Evolutionary conservation across 2,888 invertebrate species (phyloP).

Genomic region (Tiliacea citrago): DNA sequence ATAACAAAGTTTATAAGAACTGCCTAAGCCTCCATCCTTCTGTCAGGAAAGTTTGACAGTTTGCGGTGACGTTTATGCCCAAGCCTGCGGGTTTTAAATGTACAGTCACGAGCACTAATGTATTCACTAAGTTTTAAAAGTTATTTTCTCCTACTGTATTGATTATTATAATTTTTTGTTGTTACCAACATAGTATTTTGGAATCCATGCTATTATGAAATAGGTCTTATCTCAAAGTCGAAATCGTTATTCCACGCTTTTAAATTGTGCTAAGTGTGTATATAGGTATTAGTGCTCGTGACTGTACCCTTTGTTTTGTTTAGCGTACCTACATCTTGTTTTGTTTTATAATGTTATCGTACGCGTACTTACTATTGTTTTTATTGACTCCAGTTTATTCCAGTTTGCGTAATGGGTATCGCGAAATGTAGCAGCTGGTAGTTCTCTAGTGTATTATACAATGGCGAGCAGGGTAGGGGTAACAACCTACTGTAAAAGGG

Average conservation of each 20-base stretch:
- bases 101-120: too few relatives aligned
- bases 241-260: too few relatives aligned
- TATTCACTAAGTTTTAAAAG: too few relatives aligned
- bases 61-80: constrained; percentile 17
- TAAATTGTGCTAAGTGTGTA: too few relatives aligned
- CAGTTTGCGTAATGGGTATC: constrained; percentile 1
- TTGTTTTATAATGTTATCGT: constrained; percentile 5
- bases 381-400: constrained; percentile 1
- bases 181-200: too few relatives aligned
- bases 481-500: constrained; percentile 5
- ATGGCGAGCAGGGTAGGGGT: constrained; percentile 12
- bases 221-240: too few relatives aligned
- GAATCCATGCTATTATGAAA: too few relatives aligned
- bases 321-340: background rate
- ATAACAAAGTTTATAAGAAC: constrained; percentile 35
- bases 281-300: too few relatives aligned
- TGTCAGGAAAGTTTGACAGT: constrained; percentile 53
- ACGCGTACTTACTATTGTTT: background rate
- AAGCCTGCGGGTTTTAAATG: constrained; percentile 8
- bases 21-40: background rate
- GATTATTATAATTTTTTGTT: too few relatives aligned
- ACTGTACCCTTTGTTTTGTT: background rate
- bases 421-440: constrained; percentile 31
- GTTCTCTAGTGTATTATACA: background rate
- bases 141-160: too few relatives aligned